Evolutionary conservation across 2,888 invertebrate species (phyloP), one percentile per base, ranked within the genome.

Genomic region (Cantharis flavilabris): DNA sequence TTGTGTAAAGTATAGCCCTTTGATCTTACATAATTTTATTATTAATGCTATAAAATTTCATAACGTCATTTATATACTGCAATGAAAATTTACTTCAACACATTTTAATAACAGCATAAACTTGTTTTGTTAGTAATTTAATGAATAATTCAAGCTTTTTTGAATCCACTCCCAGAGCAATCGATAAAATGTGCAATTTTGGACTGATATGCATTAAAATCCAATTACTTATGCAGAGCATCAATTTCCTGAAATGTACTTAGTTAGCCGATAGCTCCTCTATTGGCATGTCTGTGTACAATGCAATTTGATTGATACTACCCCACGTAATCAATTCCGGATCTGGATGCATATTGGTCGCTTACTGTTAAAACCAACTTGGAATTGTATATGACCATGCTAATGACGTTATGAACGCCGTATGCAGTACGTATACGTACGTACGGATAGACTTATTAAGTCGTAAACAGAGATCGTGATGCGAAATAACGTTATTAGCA

Each of bases 291-390:
- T 73, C 26, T 23, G 62, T 69, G 63, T 20, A 72, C 69, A 72
- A 71, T 76, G 72, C 71, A 69, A 23, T 76, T 70, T 76, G 76
- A 76, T 76, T 76, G 76, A 76, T 76, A 69, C 72, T 30, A 33
- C 30, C 65, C 65, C 23, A n/a, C 23, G 30, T 72, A 76, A 75
- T 75, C 69, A 67, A 69, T 69, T 63, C 71, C 28, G 75, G 26
- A 23, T 67, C n/a, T 11, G 65, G 65, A 23, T 67, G 5, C 10
- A 63, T 70, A 73, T 73, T 70, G 69, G 69, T 70, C 49, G 62
- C 70, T 62, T 71, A 71, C 63, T 69, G 33, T 65, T 70, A 62
- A 62, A 69, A n/a, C 62, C 30, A 73, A 73, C 23, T 26, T 69
- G 23, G 16, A 72, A 26, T 69, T 69, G 49, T 13, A 16, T 73